Evolutionary conservation across 2,113 vertebrate genomes (phyloP).

Genomic region (Prionailurus bengalensis): DNA sequence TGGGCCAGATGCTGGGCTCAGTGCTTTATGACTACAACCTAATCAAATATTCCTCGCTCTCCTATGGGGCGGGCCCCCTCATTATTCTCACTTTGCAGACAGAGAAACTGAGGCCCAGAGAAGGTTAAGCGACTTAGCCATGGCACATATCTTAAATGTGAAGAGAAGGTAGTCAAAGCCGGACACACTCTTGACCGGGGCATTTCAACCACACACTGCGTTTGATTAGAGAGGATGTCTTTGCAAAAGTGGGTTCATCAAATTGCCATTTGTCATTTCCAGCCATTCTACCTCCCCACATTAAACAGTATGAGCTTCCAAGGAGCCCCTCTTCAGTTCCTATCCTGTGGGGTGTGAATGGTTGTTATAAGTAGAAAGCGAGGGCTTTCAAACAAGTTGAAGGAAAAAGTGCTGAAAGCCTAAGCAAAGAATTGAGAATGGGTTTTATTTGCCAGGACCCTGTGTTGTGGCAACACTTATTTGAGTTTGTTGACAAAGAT

Average conservation of each 20-base stretch:
- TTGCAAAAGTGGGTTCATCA: not conserved
- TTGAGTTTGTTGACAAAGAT: not conserved
- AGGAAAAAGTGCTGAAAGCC: not conserved
- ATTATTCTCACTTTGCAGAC: not conserved
- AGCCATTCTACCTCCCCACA: not conserved
- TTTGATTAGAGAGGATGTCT: not conserved
- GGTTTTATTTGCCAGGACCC: not conserved
- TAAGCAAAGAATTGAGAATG: not conserved
- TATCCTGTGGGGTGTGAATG: not conserved
- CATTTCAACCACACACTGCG: not conserved
- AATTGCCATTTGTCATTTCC: not conserved
- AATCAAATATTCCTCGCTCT: not conserved
- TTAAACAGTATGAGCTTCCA: not conserved
- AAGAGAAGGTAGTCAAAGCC: not conserved
- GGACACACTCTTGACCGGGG: not conserved
- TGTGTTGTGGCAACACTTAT: not conserved
- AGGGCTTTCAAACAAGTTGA: constrained; percentile 1
- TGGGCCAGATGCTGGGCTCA: not conserved
- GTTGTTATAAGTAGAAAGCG: not conserved
- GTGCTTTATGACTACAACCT: not conserved
- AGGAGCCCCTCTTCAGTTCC: not conserved
- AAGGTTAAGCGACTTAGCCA: not conserved
- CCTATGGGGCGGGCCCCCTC: too few relatives aligned
- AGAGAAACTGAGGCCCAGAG: not conserved
- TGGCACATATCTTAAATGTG: not conserved